Evolutionary conservation across 2,797 vertebrate species (phyloP).

Genomic region (Melopsittacus undulatus): DNA sequence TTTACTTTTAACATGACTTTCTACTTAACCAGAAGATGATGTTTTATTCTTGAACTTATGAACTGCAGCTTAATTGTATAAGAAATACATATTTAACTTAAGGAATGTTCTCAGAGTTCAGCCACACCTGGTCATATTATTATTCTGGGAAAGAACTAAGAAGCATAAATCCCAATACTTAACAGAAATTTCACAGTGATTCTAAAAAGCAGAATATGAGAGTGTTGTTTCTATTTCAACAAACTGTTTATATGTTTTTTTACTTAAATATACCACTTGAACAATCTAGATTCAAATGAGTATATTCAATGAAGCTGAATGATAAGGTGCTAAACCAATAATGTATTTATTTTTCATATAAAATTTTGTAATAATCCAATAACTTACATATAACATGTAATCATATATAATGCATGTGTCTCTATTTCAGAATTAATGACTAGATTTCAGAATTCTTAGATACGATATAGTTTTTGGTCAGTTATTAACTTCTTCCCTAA

Average conservation of each 20-base stretch:
- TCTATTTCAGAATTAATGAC: not conserved
- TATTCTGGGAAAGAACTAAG: not conserved
- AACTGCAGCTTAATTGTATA: not conserved
- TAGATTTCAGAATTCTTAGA: not conserved
- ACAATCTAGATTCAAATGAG: not conserved
- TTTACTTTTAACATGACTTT: not conserved
- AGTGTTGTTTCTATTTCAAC: not conserved
- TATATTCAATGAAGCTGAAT: not conserved
- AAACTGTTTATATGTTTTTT: not conserved
- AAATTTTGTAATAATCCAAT: not conserved
- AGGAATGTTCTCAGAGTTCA: not conserved
- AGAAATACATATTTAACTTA: not conserved
- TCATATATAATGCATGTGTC: not conserved
- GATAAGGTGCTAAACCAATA: not conserved
- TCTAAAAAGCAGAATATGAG: not conserved
- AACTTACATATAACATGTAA: not conserved
- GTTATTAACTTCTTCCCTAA: not conserved
- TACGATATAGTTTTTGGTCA: not conserved
- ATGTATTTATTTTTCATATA: not conserved
- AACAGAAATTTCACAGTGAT: not conserved
- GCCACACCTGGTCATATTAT: not conserved
- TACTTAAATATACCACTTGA: not conserved
- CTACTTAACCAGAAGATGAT: not conserved
- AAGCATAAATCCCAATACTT: not conserved
- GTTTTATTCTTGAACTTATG: not conserved